Evolutionary conservation across 2,113 vertebrate species (phyloP), one percentile per base, ranked within the genome.

Genomic region (Zosterops borbonicus): DNA sequence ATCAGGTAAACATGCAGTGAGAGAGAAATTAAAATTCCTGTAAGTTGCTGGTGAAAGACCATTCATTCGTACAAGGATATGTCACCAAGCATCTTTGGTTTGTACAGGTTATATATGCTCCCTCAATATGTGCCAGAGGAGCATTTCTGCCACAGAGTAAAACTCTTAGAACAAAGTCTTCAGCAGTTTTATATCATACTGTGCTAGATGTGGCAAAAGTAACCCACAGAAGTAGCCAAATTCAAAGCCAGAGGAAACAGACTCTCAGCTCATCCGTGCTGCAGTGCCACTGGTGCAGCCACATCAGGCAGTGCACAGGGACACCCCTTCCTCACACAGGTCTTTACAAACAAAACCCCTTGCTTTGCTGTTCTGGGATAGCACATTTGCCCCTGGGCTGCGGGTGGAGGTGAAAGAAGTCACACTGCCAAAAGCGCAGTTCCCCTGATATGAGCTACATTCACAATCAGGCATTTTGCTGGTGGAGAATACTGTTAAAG

Each of bases 391-490:
- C 83, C 85, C 56, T 74, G 82, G 63, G 55, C 59, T 88, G 70
- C 5, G 39, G 29, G 63, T 41, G 52, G 39, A 85, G 82, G 42
- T 88, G 85, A 76, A 67, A 59, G 12, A 64, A 95, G 77, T 53
- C 49, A 53, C 46, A 1, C 80, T 83, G 76, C 85, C 92, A 90
- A 93, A 93, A 94, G 79, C 52, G 0, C 93, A 86, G 47, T 18
- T 86, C 63, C 60, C 44, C 73, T 64, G 60, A 23, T 90, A 77
- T 2, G 65, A 71, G 76, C 73, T 71, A 18, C 33, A 11, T 25
- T 92, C 88, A 90, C 88, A 94, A 44, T 33, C 41, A 74, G 68
- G 73, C 5, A 2, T 88, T 96, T 94, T 94, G 65, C 80, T 86
- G 69, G 20, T 90, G 83, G 22, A 82, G 65, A 83, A 62, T 60